phyloP scores from a whole-genome alignment of 2,888 invertebrate species.

The Lacanobia oleracea region DNA sequence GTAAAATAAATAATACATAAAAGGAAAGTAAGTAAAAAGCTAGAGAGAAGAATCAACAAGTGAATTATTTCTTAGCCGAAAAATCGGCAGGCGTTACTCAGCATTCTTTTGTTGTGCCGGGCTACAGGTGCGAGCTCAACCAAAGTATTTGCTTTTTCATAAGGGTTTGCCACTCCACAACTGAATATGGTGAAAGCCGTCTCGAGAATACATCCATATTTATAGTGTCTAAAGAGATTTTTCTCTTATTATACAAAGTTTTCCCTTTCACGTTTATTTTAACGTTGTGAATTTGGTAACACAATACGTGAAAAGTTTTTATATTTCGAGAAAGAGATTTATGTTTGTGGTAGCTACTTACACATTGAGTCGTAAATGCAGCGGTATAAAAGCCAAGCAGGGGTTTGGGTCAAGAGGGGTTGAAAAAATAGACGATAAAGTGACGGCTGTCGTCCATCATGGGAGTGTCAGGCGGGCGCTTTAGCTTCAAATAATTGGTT shows the following conservation, averaged over 20 bases:
- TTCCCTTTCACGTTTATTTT: constrained; percentile 62
- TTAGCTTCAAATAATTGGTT: constrained; percentile 79
- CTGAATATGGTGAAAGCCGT: constrained; percentile 67
- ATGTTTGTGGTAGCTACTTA: constrained; percentile 57
- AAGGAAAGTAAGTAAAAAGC: constrained; percentile 74
- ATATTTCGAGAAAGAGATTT: constrained; percentile 56
- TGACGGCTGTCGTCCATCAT: constrained; percentile 79
- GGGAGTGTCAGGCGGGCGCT: constrained; percentile 70
- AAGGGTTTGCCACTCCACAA: constrained; percentile 68
- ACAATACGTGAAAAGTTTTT: constrained; percentile 58
- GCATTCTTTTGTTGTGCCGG: constrained; percentile 82
- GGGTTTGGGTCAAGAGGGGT: constrained; percentile 67
- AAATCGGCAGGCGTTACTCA: constrained; percentile 85
- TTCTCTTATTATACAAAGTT: constrained; percentile 66
- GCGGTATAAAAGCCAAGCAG: constrained; percentile 61
- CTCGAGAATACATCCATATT: constrained; percentile 70
- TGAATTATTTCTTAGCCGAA: constrained; percentile 87
- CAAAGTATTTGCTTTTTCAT: constrained; percentile 80
- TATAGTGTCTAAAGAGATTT: constrained; percentile 66
- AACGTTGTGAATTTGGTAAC: constrained; percentile 58
- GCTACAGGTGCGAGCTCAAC: constrained; percentile 81
- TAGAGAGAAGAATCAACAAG: constrained; percentile 84
- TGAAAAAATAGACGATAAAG: constrained; percentile 78
- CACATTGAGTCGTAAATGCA: constrained; percentile 67
- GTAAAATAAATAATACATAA: constrained; percentile 79